These are phyloP conservation scores for Phylloscopus whistleri DNA, from an alignment of 2,113 vertebrate genomes.

Conservation along the genomic window DNA sequence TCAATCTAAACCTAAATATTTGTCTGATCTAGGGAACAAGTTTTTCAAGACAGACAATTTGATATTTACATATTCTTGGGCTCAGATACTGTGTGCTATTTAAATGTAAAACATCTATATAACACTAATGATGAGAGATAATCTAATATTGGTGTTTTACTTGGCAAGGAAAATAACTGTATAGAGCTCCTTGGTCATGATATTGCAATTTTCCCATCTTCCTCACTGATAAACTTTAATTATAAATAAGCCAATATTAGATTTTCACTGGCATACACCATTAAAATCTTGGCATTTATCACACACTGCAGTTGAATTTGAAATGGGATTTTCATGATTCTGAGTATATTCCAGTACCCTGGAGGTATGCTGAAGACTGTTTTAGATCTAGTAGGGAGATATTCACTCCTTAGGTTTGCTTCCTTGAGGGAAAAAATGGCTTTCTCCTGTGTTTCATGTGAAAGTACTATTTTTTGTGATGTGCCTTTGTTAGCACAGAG, in stretches of 20 bases:
- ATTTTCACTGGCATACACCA: neutral
- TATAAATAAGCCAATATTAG: neutral
- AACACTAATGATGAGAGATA: neutral
- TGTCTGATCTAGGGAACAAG: neutral
- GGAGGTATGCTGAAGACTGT: neutral
- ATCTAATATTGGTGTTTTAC: neutral
- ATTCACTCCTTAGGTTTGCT: neutral
- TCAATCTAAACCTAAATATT: neutral
- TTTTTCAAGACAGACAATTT: neutral
- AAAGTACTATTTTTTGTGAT: neutral
- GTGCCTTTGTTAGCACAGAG: neutral
- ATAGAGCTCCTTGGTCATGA: neutral
- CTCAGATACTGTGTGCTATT: neutral
- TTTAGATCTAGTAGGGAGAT: neutral
- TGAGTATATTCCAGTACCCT: neutral
- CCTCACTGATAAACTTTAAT: neutral
- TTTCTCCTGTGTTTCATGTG: neutral
- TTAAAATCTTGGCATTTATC: neutral
- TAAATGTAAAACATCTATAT: neutral
- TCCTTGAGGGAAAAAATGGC: neutral
- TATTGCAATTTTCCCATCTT: neutral
- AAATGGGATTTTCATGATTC: neutral
- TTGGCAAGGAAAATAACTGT: neutral
- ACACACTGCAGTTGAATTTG: neutral
- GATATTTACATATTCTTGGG: neutral